Conservation (phyloP, 2,888 invertebrate genomes). For the Anodontia alba region DNA sequence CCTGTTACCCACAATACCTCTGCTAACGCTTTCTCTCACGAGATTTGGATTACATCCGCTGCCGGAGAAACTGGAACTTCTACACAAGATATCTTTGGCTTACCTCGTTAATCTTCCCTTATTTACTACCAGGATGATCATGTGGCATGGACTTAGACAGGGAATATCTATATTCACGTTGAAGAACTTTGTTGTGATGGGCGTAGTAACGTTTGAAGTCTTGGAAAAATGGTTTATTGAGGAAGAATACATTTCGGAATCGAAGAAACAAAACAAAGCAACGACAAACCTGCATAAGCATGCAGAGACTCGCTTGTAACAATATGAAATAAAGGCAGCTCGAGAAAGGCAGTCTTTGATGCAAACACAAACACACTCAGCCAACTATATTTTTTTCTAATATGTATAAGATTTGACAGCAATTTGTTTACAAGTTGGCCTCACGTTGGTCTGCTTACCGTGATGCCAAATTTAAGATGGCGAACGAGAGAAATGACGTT, state of each 20-base stretch:
- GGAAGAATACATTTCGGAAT: conserved; percentile 5
- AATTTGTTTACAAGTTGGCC: too few relatives aligned
- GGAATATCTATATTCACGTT: conserved; percentile 87
- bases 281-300: too few relatives aligned
- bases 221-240: conserved; percentile 41
- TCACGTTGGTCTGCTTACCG: too few relatives aligned
- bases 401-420: too few relatives aligned
- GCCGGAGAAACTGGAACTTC: conserved; percentile 71
- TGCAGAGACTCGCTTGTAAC: too few relatives aligned
- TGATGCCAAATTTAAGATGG: too few relatives aligned
- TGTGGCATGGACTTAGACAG: conserved; percentile 86
- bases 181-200: conserved; percentile 87
- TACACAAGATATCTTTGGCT: conserved; percentile 86
- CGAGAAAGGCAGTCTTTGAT: too few relatives aligned
- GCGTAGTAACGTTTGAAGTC: conserved; percentile 83
- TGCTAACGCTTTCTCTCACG: conserved; percentile 86
- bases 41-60: conserved; percentile 84
- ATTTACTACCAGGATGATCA: conserved; percentile 86
- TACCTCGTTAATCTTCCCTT: conserved; percentile 87
- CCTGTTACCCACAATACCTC: conserved; percentile 86
- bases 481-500: too few relatives aligned
- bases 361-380: too few relatives aligned
- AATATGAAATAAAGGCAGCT: too few relatives aligned
- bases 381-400: too few relatives aligned
- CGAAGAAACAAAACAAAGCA: too few relatives aligned